Percentiles rank a stretch among this genome's conserved stretches.
These are phyloP conservation scores for Oplegnathus fasciatus DNA, from an alignment of 2,113 vertebrate species.

Conservation along the genomic window DNA sequence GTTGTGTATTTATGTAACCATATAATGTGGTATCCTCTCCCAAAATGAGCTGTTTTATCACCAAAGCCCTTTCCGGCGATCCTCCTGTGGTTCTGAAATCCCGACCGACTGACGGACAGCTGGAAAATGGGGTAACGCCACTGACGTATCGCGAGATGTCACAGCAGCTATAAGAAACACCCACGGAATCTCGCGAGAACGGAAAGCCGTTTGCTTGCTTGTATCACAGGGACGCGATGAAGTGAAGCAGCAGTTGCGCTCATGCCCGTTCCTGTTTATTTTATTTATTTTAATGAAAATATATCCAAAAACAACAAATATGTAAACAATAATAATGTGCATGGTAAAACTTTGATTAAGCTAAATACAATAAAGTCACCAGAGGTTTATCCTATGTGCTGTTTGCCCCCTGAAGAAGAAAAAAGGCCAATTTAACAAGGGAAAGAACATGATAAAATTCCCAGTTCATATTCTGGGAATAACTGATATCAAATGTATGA, in stretches of 20 bases:
- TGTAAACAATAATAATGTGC: neutral
- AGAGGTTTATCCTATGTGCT: neutral
- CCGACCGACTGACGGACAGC: slow-evolving; percentile 71
- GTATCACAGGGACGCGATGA: slow-evolving; percentile 1
- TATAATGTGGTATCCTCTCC: neutral
- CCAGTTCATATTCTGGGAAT: neutral
- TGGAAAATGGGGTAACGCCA: slow-evolving; percentile 82
- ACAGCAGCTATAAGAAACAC: fast-evolving
- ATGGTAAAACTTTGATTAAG: neutral
- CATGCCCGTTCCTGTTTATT: neutral
- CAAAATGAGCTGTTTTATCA: slow-evolving; percentile 33
- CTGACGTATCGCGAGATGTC: slow-evolving; percentile 69
- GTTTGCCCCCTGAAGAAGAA: neutral
- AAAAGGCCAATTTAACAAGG: neutral
- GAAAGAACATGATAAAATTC: too few species aligned
- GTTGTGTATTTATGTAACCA: slow-evolving; percentile 24
- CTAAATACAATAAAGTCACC: neutral
- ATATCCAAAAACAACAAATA: neutral
- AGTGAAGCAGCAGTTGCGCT: slow-evolving; percentile 30
- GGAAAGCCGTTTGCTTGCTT: neutral
- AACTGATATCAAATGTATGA: neutral
- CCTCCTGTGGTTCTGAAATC: slow-evolving; percentile 63
- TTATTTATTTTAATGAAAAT: neutral
- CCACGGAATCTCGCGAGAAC: slow-evolving; percentile 38
- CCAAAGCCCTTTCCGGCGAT: slow-evolving; percentile 54